These are phyloP conservation scores for Zaprionus ornatus DNA, from an alignment of 1,140 invertebrate genomes.

Conservation along the genomic window DNA sequence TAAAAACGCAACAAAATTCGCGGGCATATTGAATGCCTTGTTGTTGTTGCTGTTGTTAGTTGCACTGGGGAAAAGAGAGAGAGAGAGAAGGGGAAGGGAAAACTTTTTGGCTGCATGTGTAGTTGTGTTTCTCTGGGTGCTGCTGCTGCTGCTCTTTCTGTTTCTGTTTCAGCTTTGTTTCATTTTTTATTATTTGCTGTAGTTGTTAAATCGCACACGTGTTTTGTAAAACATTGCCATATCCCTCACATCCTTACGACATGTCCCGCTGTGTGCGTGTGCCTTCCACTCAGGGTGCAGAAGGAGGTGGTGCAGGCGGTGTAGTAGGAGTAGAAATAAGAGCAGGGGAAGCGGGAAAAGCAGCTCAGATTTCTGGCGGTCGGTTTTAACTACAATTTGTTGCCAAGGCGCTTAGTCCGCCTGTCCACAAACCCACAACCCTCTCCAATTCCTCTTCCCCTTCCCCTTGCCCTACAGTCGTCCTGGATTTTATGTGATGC, in stretches of 20 bases:
- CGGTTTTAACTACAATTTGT: constrained; percentile 79
- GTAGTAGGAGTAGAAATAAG: too few species aligned
- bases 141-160: constrained; percentile 1
- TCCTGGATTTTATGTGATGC: constrained; percentile 61
- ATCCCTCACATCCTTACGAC: constrained; percentile 73
- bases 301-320: too few species aligned
- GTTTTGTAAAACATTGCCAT: constrained; percentile 75
- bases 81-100: constrained; percentile 35
- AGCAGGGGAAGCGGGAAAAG: neutral
- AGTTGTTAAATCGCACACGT: constrained; percentile 80
- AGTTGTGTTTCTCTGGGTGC: constrained; percentile 23
- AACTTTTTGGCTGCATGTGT: constrained; percentile 45
- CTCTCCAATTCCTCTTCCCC: neutral
- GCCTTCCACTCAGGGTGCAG: neutral
- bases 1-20: constrained; percentile 78
- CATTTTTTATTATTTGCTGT: constrained; percentile 45
- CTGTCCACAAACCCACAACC: neutral
- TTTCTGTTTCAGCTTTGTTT: constrained; percentile 11
- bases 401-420: constrained; percentile 66
- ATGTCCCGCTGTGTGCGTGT: constrained; percentile 56
- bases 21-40: constrained; percentile 64
- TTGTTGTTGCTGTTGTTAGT: constrained; percentile 1
- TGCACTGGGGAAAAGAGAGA: constrained; percentile 26
- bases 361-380: constrained; percentile 58
- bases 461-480: constrained; percentile 8